Evolutionary conservation across 2,888 invertebrate species (phyloP), one percentile per base, ranked within the genome.

Genomic region (Ernsta delagoae): DNA sequence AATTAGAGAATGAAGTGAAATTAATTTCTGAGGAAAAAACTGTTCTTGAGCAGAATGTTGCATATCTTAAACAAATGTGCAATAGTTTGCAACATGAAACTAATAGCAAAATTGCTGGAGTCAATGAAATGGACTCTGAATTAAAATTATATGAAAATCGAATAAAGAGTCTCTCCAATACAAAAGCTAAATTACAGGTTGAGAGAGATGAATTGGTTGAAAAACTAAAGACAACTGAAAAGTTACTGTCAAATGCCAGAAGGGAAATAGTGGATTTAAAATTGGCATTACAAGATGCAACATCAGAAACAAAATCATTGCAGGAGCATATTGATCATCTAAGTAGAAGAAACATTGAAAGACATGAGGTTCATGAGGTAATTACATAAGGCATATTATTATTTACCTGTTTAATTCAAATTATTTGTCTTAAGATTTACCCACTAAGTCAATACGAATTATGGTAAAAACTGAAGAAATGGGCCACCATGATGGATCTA

Each of bases 181-280:
- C 93, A 78, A 94, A 96, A 64, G 94, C 95, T 0, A 94, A 94
- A 75, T 85, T 97, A 74, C 96, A 97, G 87, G 88, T 94, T 3
- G 96, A 97, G 77, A 87, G 96, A 70, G 94, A 94, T 16, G 95
- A 95, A 74, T 86, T 95, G 66, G 91, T 89, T 69, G 94, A 95
- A 54, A 94, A 94, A 72, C 90, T 95, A 62, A 89, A 92, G 56
- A 91, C 94, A 64, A 88, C 95, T 8, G 96, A 96, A 75, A 94
- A 94, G n/a, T 94, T 79, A 94, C 94, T 88, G 79, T 96, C 80
- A 95, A 97, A 86, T 94, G 94, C 83, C 94, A 97, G 89, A 95
- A 96, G 82, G 94, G 96, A 78, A 93, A 94, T 83, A n/a, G 95
- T 96, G 36, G 94, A 95, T 70, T 88, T 95, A 45, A 95, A 95